Base-by-base conservation (phyloP, 2,113 vertebrate genomes). In the Dendropsophus ebraccatus region DNA sequence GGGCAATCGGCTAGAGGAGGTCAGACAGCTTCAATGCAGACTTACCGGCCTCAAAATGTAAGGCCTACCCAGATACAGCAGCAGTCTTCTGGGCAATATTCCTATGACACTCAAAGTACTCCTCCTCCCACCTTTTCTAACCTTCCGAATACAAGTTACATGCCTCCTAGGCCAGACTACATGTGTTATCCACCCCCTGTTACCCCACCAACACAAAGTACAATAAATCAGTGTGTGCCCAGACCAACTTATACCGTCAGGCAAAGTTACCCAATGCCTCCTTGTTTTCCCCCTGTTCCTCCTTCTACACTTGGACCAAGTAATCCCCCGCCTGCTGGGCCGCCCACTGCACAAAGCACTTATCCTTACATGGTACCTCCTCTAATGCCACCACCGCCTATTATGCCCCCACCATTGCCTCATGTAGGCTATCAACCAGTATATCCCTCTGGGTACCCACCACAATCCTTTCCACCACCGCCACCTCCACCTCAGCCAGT, bases 321-420 rank as follows among this genome's bases (percentile, higher is more conserved):
- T 16, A 95, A 89, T 7, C 80, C 95, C 14, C 85, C 94, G 0
- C 72, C 93, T 14, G 88, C 93, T 0, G 94, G 94, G 32, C 62
- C 91, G 0, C 89, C 93, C 17, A 89, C 94, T 0, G 92, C 94
- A 77, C 97, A 97, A 78, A 94, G 93, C 75, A 82, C 95, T 0
- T 98, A 97, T 77, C 94, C 96, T 1, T 99, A 97, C 88, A 95
- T 98, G 96, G 94, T 97, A 92, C 95, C 95, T 45, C 95, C 95
- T 0, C 12, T 94, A 0, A 89, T 94, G 47, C 90, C 96, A 0
- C 95, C 96, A 0, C 95, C 96, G 0, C 96, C 96, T 0, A 92
- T 96, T 1, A 90, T 97, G 83, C 92, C 97, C 32, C 92, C 97
- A 8, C 85, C 85, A 17, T 41, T 86, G 0, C 96, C 96, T 74